Conservation (phyloP, 2,113 vertebrate species). For the Kryptolebias marmoratus region DNA sequence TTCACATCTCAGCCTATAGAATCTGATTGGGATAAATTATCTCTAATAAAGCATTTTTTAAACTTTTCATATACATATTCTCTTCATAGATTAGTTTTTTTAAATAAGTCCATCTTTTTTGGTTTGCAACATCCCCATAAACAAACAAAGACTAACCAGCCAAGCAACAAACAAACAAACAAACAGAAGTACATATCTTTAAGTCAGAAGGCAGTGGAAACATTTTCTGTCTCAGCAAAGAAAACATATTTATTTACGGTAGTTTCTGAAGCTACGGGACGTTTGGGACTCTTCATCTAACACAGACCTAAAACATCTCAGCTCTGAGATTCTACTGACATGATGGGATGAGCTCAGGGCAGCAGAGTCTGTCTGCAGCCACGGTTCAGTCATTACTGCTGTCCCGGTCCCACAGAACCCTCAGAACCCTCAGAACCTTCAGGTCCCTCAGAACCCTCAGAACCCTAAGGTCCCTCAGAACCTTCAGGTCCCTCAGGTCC, state of each 20-base stretch:
- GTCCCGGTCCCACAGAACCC: no score
- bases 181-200: constrained; percentile 72
- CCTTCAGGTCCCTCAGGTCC: no score
- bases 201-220: constrained; percentile 85
- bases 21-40: constrained; percentile 79
- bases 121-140: constrained; percentile 84
- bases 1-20: constrained; percentile 64
- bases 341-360: constrained; percentile 59
- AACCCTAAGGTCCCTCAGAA: no score
- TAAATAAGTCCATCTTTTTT: constrained; percentile 75
- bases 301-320: constrained; percentile 58
- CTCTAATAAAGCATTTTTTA: constrained; percentile 75
- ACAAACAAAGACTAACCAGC: constrained; percentile 79
- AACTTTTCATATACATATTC: constrained; percentile 84
- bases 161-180: constrained; percentile 69
- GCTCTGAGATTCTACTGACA: constrained; percentile 31
- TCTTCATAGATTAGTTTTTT: constrained; percentile 82
- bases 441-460: no score
- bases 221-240: constrained; percentile 82
- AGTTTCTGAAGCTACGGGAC: constrained; percentile 67
- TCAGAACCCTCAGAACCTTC: no score
- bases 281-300: constrained; percentile 59
- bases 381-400: constrained; percentile 27
- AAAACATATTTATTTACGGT: constrained; percentile 62
- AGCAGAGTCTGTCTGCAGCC: constrained; percentile 72